Conservation (phyloP, 2,113 vertebrate genomes). For the Gopherus flavomarginatus region DNA sequence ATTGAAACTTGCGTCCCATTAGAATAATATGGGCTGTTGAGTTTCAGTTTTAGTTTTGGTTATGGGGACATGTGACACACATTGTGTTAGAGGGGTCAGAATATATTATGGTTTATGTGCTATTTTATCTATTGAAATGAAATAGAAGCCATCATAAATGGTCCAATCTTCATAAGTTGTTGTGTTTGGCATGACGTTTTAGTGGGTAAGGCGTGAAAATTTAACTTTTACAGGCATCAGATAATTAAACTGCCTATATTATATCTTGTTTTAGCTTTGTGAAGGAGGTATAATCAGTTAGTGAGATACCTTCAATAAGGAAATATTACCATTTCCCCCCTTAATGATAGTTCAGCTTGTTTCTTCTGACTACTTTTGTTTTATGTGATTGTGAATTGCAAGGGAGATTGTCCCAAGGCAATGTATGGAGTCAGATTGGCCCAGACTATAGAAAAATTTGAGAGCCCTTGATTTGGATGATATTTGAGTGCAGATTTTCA, state of each 20-base stretch:
- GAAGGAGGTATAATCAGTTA: too few relatives aligned
- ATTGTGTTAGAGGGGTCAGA: not conserved
- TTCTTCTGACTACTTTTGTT: not conserved
- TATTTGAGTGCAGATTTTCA: not conserved
- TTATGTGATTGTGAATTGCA: not conserved
- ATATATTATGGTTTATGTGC: too few relatives aligned
- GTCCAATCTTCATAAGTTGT: too few relatives aligned
- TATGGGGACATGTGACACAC: not conserved
- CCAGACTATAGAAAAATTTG: not conserved
- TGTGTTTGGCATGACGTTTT: too few relatives aligned
- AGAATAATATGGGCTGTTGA: not conserved
- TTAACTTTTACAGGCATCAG: too few relatives aligned
- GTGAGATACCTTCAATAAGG: too few relatives aligned
- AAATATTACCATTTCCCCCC: too few relatives aligned
- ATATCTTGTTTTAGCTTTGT: too few relatives aligned
- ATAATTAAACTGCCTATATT: too few relatives aligned
- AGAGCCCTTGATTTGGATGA: not conserved
- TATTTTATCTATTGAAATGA: too few relatives aligned
- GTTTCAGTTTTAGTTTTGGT: not conserved
- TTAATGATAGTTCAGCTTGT: not conserved
- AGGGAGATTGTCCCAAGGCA: not conserved
- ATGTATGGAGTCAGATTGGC: not conserved
- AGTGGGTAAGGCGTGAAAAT: too few relatives aligned
- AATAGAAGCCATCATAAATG: too few relatives aligned
- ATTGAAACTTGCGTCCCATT: not conserved